Percentiles rank a stretch among this genome's conserved stretches.
Conservation (phyloP, 1,140 invertebrate species). For the Pseudomyrmex sp. region DNA sequence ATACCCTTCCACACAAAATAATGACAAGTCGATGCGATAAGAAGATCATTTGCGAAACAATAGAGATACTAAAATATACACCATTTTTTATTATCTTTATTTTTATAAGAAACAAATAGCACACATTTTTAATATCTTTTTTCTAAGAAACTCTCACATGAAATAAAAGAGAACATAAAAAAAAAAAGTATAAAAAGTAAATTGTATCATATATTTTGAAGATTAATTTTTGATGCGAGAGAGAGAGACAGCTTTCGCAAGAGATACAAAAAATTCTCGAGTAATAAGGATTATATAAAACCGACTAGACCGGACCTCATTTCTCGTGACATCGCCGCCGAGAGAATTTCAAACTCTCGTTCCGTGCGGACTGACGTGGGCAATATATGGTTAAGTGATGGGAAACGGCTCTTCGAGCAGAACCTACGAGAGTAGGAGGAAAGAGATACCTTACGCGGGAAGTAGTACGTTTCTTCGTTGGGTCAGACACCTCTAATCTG, state of each 20-base stretch:
- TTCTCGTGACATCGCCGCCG: not conserved
- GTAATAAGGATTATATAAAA: no score
- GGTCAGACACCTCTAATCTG: conserved; percentile 73
- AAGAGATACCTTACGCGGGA: conserved; percentile 8
- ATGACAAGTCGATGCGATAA: not conserved
- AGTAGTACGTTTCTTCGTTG: conserved; percentile 61
- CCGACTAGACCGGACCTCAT: not conserved
- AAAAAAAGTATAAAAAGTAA: no score
- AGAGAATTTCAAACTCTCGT: conserved; percentile 16
- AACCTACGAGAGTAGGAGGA: not conserved
- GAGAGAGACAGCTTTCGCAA: no score
- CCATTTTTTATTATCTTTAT: not conserved
- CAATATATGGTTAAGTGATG: conserved; percentile 32
- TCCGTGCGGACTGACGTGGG: conserved; percentile 11
- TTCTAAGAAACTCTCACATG: no score
- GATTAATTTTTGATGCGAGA: no score
- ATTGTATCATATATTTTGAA: no score
- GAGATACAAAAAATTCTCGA: not conserved
- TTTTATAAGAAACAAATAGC: no score
- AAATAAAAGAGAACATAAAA: no score
- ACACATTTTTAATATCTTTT: no score
- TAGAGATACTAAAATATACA: no score
- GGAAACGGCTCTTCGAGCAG: conserved; percentile 14
- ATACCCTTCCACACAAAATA: conserved; percentile 30
- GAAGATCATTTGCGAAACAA: not conserved